Evolutionary conservation across 2,888 invertebrate species (phyloP), one percentile per base, ranked within the genome.

Genomic region (Ypsolopha sequella): DNA sequence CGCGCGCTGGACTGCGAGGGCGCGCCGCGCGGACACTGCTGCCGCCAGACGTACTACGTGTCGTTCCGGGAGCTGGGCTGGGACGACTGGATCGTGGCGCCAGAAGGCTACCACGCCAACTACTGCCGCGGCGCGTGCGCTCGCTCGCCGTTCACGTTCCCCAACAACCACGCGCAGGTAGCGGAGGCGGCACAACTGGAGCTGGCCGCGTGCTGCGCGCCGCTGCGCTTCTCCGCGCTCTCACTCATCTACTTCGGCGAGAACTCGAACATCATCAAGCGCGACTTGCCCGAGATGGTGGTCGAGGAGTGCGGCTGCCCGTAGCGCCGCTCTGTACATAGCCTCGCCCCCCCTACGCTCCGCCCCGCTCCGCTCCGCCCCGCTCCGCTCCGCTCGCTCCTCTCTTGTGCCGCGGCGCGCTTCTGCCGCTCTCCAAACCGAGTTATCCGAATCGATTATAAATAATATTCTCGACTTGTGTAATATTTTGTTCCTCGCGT

Each of bases 271-370:
- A 95, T 97, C 78, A 95, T 97, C 79, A 96, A 97, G 80, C 90
- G 96, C 68, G 96, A 96, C 88, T 88, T 97, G 74, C 96, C 96
- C 60, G 96, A 96, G 89, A 97, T 97, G 96, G 95, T 96, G 64
- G 96, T 97, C 58, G 96, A 97, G 80, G 96, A 96, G 88, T 97
- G 97, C 87, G 96, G 96, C 64, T 97, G 97, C 84, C 96, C 96
- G 64, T 96, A 91, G 77, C 81, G 72, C 63, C 66, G 57, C 24
- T 24, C 24, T 24, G 24, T 24, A 24, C 24, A 24, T 24, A 24
- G 24, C 61, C 55, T 60, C 66, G 63, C 63, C 64, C 65, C 62
- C 61, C 57, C 59, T 66, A 66, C 67, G 68, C 68, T 56, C 62
- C 70, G 67, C 69, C 76, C 68, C 70, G 66, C 35, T 53, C 47